Percentiles rank a stretch among this genome's conserved stretches.
Conservation (phyloP, 2,888 invertebrate genomes). For the Volucella inflata region DNA sequence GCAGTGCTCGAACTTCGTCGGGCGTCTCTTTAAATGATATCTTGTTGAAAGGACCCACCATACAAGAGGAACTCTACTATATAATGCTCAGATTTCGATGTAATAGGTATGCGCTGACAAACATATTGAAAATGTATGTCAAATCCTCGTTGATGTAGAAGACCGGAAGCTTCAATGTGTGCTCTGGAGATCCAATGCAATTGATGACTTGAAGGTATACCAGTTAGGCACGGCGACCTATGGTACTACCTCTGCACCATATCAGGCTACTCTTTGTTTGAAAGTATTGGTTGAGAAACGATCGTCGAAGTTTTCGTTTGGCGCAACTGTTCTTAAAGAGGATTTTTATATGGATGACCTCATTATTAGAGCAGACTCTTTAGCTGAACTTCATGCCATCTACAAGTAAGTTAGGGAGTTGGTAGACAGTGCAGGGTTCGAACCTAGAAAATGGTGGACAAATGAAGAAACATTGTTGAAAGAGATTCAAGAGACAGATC, state of each 20-base stretch:
- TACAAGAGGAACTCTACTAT: constrained; percentile 55
- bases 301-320: not conserved
- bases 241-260: constrained; percentile 44
- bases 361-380: constrained; percentile 30
- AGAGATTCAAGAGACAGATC: not conserved
- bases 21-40: constrained; percentile 58
- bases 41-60: constrained; percentile 47
- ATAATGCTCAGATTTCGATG: constrained; percentile 50
- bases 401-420: constrained; percentile 10
- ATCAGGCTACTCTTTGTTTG: constrained; percentile 35
- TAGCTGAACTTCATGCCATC: not conserved
- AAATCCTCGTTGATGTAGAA: constrained; percentile 41
- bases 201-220: constrained; percentile 33
- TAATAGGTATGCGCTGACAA: constrained; percentile 50
- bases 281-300: constrained; percentile 15
- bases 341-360: constrained; percentile 51
- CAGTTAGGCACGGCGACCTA: constrained; percentile 32
- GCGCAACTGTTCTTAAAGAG: not conserved
- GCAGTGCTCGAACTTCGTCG: not conserved
- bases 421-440: constrained; percentile 5
- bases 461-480: constrained; percentile 18
- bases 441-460: constrained; percentile 37
- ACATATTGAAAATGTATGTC: constrained; percentile 74
- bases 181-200: constrained; percentile 41
- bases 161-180: constrained; percentile 62